These are phyloP conservation scores for Lymantria monacha DNA, from an alignment of 2,888 invertebrate genomes.

Conservation along the genomic window DNA sequence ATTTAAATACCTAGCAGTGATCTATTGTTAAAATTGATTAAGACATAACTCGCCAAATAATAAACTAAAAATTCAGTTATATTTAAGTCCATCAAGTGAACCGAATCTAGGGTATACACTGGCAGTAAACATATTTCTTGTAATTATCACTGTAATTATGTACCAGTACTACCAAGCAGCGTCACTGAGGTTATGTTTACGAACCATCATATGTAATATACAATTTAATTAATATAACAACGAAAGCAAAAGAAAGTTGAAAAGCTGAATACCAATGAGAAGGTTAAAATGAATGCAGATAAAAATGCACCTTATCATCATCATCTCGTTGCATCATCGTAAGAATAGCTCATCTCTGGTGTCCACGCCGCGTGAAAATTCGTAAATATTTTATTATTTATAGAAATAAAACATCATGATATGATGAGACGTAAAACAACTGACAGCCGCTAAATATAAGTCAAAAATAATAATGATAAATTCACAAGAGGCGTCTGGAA, in stretches of 20 bases:
- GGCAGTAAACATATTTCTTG: too few species aligned
- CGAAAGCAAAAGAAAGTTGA: conserved; percentile 29
- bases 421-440: conserved; percentile 75
- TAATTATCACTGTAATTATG: too few species aligned
- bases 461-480: conserved; percentile 49
- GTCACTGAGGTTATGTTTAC: background rate
- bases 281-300: conserved; percentile 36
- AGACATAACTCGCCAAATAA: too few species aligned
- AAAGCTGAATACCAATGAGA: conserved; percentile 43
- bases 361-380: conserved; percentile 64
- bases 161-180: background rate
- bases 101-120: too few species aligned
- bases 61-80: too few species aligned
- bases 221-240: conserved; percentile 4
- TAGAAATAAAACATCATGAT: conserved; percentile 37
- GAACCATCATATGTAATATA: background rate
- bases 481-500: conserved; percentile 20
- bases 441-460: conserved; percentile 76
- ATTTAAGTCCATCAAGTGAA: too few species aligned
- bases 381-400: conserved; percentile 36
- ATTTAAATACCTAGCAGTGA: too few species aligned
- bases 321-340: conserved; percentile 80
- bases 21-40: too few species aligned
- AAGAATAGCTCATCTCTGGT: conserved; percentile 65
- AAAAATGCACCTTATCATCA: conserved; percentile 75